phyloP scores from a whole-genome alignment of 2,113 vertebrate species.

The Arizona elegans region DNA sequence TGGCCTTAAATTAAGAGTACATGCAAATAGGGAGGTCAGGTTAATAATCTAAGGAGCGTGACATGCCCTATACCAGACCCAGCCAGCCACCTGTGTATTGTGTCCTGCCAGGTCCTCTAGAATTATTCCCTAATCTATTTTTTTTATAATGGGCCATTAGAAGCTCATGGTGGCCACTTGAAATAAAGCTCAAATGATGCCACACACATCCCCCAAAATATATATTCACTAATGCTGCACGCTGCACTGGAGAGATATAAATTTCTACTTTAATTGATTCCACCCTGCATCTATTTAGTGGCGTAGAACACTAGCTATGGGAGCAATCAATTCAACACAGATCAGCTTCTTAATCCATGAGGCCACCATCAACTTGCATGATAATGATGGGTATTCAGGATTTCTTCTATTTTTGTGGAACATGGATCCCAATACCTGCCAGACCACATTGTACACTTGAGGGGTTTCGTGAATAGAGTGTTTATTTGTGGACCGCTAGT shows the following conservation, averaged over 20 bases:
- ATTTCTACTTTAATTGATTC: neutral
- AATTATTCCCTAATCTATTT: neutral
- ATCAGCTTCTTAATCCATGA: neutral
- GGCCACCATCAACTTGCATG: neutral
- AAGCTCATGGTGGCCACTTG: neutral
- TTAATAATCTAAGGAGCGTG: neutral
- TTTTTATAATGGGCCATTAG: neutral
- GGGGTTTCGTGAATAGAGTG: neutral
- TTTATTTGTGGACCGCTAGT: neutral
- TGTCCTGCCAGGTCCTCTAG: neutral
- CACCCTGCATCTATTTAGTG: neutral
- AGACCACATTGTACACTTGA: neutral
- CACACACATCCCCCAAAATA: neutral
- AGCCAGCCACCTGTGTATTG: neutral
- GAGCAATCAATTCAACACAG: neutral
- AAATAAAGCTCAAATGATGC: neutral
- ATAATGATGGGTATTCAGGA: neutral
- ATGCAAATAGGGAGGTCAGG: neutral
- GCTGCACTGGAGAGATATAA: neutral
- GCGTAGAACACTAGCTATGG: neutral
- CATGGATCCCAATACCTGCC: neutral
- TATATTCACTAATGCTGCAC: neutral
- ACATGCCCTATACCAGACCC: too few relatives aligned
- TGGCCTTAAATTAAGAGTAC: too few relatives aligned
- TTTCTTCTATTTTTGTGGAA: neutral